A percentile compares a stretch with the other conserved stretches of the same genome.
Evolutionary conservation across 2,797 vertebrate genomes (phyloP).

Genomic region (Natrix natrix): DNA sequence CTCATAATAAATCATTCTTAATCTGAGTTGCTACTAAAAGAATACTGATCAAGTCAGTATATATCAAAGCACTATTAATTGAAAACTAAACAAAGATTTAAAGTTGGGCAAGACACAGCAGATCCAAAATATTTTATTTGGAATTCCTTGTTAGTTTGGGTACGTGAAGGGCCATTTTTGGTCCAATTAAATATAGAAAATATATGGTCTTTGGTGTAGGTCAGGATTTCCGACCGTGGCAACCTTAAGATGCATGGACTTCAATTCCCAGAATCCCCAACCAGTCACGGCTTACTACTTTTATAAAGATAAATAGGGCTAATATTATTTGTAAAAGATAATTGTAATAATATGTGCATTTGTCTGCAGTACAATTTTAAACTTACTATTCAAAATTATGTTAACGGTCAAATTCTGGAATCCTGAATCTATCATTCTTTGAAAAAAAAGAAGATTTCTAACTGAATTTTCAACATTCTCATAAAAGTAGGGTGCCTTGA

Average conservation of each 20-base stretch:
- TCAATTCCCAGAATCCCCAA: neutral
- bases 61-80: neutral
- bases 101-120: neutral
- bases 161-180: neutral
- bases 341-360: neutral
- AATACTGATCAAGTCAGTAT: neutral
- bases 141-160: neutral
- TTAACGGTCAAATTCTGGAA: neutral
- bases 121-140: neutral
- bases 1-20: neutral
- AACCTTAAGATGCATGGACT: neutral
- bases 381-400: neutral
- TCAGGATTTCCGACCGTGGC: neutral
- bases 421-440: neutral
- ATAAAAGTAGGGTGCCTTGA: neutral
- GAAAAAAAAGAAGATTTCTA: neutral
- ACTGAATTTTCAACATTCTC: neutral
- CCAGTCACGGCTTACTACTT: neutral
- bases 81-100: neutral
- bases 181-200: neutral
- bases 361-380: neutral
- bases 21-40: neutral
- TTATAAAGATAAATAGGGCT: neutral
- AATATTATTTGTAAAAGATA: neutral
- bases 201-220: neutral